Base-by-base conservation (phyloP, 1,140 invertebrate genomes). In the Drosophila arizonae region DNA sequence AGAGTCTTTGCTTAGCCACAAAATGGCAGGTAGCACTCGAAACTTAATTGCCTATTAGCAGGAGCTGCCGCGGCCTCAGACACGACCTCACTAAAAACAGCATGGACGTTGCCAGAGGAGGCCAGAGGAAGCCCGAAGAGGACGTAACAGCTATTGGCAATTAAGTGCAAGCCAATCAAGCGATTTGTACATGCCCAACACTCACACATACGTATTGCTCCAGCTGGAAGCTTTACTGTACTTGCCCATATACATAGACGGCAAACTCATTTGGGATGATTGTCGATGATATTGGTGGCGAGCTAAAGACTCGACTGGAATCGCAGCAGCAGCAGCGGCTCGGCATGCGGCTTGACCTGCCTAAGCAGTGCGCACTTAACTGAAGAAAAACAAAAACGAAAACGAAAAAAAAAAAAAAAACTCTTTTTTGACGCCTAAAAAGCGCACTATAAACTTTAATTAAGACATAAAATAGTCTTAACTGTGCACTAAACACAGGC, bases 141-240 rank as follows among this genome's bases (percentile, higher is more conserved):
- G 63, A 66, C 76, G 79, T 76, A 71, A 70, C 54, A 81, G 76
- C 82, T 84, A 86, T 82, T 86, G 82, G 82, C 82, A 86, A 86
- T 86, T 86, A 86, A 86, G 82, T 82, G 82, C 81, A 86, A 86
- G 81, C 81, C 81, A 86, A 86, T 86, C 82, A 86, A 86, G 76
- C 82, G 82, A 86, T 86, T 86, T 86, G 82, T 86, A 87, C 84
- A 86, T 87, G 82, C 68, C 79, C 76, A 82, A 86, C 82, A 86
- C 82, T 86, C 86, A 76, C 72, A 79, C 4, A 46, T 56, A 57
- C 70, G n/a, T 13, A 61, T 39, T 33, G n/a, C 10, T 21, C 8
- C 5, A 46, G 48, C 28, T 55, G 21, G 43, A 15, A 15, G 28
- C 36, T 28, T 45, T 39, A 39, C 10, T 39, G 36, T 39, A 39